These are phyloP conservation scores for Ceyx melanurus DNA, from an alignment of 2,113 vertebrate genomes.

Conservation along the genomic window DNA sequence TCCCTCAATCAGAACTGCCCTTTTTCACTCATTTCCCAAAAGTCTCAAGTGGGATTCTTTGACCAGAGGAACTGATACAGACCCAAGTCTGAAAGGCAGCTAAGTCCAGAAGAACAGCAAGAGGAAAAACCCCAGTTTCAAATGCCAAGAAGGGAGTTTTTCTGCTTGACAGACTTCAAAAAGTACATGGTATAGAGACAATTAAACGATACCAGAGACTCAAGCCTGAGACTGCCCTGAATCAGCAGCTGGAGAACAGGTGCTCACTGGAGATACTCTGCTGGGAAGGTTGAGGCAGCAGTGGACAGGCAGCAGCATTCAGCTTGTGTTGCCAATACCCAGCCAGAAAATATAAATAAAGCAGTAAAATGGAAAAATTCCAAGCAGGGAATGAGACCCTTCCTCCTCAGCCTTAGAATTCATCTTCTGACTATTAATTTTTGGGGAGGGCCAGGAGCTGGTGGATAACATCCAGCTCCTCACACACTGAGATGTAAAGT, in stretches of 20 bases:
- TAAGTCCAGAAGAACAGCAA: background rate
- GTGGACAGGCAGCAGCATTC: background rate
- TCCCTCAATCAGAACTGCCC: background rate
- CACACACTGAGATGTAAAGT: background rate
- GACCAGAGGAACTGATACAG: background rate
- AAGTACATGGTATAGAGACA: background rate
- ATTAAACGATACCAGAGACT: background rate
- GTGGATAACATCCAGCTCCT: background rate
- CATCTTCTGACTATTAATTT: slow-evolving; percentile 37
- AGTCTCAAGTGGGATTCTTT: background rate
- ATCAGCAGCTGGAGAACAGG: background rate
- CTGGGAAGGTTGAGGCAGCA: background rate
- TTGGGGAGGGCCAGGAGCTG: background rate
- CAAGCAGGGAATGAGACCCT: background rate
- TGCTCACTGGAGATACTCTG: background rate
- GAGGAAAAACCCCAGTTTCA: background rate
- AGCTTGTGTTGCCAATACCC: background rate
- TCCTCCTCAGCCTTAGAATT: slow-evolving; percentile 60
- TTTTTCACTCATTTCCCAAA: background rate
- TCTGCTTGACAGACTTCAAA: background rate
- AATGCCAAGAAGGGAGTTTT: background rate
- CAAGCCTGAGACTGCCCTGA: background rate
- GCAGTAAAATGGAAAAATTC: slow-evolving; percentile 30
- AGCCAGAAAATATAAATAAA: slow-evolving; percentile 47
- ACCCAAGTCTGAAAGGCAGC: background rate